Evolutionary conservation across 2,113 vertebrate genomes (phyloP).

Genomic region (Circaetus gallicus): DNA sequence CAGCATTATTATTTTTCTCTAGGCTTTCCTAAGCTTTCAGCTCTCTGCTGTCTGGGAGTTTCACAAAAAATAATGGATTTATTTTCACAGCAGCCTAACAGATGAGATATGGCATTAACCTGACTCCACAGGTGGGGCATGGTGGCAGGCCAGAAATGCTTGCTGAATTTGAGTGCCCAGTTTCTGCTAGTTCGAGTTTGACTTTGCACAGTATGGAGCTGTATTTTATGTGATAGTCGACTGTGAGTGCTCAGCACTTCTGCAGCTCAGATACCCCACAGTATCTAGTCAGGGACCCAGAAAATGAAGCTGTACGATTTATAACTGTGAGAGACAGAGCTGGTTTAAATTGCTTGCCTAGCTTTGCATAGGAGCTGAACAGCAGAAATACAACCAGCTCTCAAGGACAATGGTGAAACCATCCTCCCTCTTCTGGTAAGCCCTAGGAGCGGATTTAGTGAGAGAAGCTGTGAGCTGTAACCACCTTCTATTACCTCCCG

Average conservation of each 20-base stretch:
- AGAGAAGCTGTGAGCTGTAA: neutral
- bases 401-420: neutral
- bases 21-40: neutral
- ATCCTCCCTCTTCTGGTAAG: neutral
- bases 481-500: neutral
- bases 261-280: neutral
- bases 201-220: neutral
- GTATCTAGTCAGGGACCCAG: neutral
- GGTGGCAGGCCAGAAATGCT: neutral
- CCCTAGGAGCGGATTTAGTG: neutral
- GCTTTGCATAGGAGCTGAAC: neutral
- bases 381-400: constrained; percentile 13
- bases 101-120: neutral
- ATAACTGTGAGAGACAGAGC: neutral
- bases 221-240: neutral
- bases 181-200: neutral
- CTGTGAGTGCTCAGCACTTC: constrained; percentile 19
- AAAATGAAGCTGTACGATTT: constrained; percentile 11
- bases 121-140: neutral
- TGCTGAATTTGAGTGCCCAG: neutral
- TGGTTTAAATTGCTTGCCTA: constrained; percentile 13
- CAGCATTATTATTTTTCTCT: neutral
- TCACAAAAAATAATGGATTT: neutral
- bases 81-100: neutral
- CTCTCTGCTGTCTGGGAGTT: neutral